A percentile compares a stretch with the other conserved stretches of the same genome.
Conservation (phyloP, 2,888 invertebrate genomes). For the Ennomos quercinarius region DNA sequence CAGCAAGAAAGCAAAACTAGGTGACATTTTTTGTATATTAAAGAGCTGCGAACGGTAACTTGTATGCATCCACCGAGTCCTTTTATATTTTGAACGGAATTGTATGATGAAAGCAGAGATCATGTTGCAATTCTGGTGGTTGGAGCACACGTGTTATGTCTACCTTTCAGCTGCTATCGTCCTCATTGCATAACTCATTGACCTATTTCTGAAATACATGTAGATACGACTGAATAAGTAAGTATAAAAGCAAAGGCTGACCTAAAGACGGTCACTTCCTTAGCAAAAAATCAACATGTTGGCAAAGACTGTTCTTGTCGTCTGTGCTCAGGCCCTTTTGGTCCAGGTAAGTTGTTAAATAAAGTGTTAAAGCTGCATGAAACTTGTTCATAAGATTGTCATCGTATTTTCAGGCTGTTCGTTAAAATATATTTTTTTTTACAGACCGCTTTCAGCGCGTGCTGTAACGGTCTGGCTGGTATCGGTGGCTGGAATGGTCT, state of each 20-base stretch:
- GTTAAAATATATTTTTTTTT: constrained; percentile 1
- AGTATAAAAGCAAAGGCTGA: constrained; percentile 27
- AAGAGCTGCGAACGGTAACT: constrained; percentile 18
- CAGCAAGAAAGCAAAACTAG: constrained; percentile 37
- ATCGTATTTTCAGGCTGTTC: too few species aligned
- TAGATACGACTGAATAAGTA: constrained; percentile 7
- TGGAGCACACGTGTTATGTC: constrained; percentile 8
- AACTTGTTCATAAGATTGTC: background rate
- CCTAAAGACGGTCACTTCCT: constrained; percentile 17
- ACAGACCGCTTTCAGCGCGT: constrained; percentile 17
- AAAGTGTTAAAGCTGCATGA: background rate
- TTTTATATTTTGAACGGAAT: constrained; percentile 29
- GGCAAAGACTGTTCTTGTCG: constrained; percentile 39
- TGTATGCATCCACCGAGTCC: background rate
- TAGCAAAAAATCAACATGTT: constrained; percentile 42
- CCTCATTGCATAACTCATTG: constrained; percentile 14
- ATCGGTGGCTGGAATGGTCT: constrained; percentile 22
- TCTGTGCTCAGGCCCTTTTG: constrained; percentile 47
- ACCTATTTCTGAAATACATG: constrained; percentile 28
- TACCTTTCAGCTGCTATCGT: constrained; percentile 1
- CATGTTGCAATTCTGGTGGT: constrained; percentile 16
- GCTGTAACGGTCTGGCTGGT: constrained; percentile 11
- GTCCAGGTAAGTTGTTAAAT: constrained; percentile 42
- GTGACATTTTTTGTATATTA: constrained; percentile 37
- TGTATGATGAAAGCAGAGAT: constrained; percentile 1